phyloP scores from a whole-genome alignment of 2,113 vertebrate genomes.

The Xenopus borealis region DNA sequence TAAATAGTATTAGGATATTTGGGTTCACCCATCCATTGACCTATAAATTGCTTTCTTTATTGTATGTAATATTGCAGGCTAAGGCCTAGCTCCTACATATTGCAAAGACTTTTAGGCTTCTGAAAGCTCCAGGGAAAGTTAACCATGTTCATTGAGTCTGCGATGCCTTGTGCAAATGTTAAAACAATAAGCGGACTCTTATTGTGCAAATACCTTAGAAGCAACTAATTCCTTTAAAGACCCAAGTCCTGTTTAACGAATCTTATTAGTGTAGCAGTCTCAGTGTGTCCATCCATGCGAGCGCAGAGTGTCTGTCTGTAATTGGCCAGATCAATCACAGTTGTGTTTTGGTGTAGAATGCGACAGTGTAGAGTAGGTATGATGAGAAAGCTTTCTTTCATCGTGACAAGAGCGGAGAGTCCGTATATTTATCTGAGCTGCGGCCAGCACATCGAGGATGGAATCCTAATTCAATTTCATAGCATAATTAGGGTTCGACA shows the following conservation, averaged over 20 bases:
- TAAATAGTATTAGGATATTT: too few species aligned
- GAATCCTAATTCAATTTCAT: too few species aligned
- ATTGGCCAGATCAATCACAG: constrained; percentile 5
- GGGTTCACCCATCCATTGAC: too few species aligned
- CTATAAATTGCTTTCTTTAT: too few species aligned
- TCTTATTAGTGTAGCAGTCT: constrained; percentile 4
- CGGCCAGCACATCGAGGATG: too few species aligned
- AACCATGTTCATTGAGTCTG: neutral
- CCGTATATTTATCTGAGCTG: too few species aligned
- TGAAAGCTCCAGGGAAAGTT: neutral
- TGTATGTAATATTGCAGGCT: too few species aligned
- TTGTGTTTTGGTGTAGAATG: neutral
- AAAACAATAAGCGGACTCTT: neutral
- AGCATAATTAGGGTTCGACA: too few species aligned
- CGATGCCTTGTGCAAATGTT: neutral
- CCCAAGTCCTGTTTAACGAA: constrained; percentile 3
- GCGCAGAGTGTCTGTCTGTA: neutral
- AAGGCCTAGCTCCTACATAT: too few species aligned
- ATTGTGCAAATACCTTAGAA: constrained; percentile 5
- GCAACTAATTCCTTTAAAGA: neutral
- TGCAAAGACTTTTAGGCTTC: neutral
- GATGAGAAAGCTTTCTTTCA: too few species aligned
- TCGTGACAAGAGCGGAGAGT: too few species aligned
- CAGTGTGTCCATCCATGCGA: constrained; percentile 4
- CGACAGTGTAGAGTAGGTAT: neutral